A percentile compares a stretch with the other conserved stretches of the same genome.
Conservation (phyloP, 2,113 vertebrate species). For the Eonycteris spelaea region DNA sequence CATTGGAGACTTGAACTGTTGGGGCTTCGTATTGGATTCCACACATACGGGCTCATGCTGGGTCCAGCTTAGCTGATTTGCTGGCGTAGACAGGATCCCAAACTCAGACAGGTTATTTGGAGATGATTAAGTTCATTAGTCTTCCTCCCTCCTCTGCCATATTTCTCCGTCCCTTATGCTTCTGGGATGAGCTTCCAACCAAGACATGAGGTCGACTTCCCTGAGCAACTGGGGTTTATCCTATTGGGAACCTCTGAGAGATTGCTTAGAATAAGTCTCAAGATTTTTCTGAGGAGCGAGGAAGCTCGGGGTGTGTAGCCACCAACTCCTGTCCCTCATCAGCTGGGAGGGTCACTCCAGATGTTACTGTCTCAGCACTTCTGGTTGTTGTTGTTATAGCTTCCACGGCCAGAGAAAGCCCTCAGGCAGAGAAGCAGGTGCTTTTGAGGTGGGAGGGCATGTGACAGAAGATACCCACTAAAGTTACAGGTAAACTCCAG, state of each 20-base stretch:
- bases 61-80: neutral
- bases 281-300: neutral
- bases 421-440: neutral
- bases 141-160: neutral
- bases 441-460: neutral
- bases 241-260: neutral
- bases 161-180: neutral
- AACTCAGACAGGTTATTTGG: neutral
- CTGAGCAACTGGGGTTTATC: neutral
- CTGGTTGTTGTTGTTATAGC: neutral
- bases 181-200: too few relatives aligned
- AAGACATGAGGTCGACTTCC: neutral
- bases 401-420: neutral
- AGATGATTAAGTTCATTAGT: neutral
- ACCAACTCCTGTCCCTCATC: neutral
- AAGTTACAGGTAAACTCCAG: neutral
- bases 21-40: neutral
- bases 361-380: neutral
- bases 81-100: neutral
- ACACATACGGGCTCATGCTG: fast-evolving
- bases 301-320: too few relatives aligned
- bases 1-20: fast-evolving
- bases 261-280: neutral
- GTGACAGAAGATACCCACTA: neutral
- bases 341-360: neutral